A percentile compares a stretch with the other conserved stretches of the same genome.
phyloP scores from a whole-genome alignment of 1,140 invertebrate species.

The Bombus terrestris region DNA sequence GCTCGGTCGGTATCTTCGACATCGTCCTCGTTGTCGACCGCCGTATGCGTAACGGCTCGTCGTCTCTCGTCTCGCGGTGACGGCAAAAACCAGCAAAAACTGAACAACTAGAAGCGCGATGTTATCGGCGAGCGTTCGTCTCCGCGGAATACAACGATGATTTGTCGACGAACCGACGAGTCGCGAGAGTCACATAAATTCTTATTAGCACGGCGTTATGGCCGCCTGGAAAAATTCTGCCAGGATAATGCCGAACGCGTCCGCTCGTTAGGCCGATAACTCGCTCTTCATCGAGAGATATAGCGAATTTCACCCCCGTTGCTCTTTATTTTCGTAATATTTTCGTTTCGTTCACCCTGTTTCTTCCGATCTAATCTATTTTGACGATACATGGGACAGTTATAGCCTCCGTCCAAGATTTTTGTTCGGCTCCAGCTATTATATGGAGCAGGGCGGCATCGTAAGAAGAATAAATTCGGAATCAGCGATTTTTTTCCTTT shows the following conservation, averaged over 20 bases:
- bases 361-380: too few relatives aligned
- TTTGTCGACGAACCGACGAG: constrained; percentile 61
- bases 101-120: constrained; percentile 43
- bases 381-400: background rate
- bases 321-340: background rate
- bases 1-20: background rate
- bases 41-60: constrained; percentile 23
- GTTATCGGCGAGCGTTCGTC: constrained; percentile 38
- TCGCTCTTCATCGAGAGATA: background rate
- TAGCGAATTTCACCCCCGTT: background rate
- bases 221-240: constrained; percentile 59
- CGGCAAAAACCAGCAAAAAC: constrained; percentile 33
- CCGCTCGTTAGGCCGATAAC: constrained; percentile 32
- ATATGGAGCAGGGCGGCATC: too few relatives aligned
- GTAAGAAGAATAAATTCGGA: background rate
- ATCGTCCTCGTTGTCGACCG: background rate
- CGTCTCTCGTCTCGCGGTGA: background rate
- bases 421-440: background rate
- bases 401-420: background rate
- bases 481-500: constrained; percentile 4
- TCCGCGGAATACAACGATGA: constrained; percentile 65
- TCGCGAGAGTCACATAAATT: constrained; percentile 70
- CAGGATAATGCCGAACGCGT: constrained; percentile 32
- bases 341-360: too few relatives aligned
- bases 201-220: constrained; percentile 70